These are phyloP conservation scores for Ophion obscuratus DNA, from an alignment of 2,888 invertebrate species.

Conservation along the genomic window DNA sequence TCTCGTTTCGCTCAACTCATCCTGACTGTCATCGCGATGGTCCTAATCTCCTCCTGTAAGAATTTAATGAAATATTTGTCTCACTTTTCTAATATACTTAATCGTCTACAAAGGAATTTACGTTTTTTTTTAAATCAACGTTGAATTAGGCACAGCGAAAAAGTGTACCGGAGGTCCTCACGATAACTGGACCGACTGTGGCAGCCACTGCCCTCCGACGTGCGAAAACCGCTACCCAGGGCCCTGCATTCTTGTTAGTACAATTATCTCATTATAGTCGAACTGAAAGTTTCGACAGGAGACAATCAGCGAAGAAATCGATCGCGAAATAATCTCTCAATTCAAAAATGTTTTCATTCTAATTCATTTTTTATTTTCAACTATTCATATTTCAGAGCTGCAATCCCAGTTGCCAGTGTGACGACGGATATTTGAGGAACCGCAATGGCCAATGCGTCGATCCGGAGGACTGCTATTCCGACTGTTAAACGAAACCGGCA, in stretches of 20 bases:
- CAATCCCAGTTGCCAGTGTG: slow-evolving; percentile 22
- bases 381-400: slow-evolving; percentile 33
- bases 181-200: slow-evolving; percentile 23
- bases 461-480: not conserved
- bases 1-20: slow-evolving; percentile 7
- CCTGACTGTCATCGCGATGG: not conserved
- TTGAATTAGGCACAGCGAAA: slow-evolving; percentile 10
- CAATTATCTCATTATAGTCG: not conserved
- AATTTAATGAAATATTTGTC: not conserved
- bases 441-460: slow-evolving; percentile 11
- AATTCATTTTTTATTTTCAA: not conserved
- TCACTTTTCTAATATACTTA: not conserved
- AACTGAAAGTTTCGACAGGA: not conserved
- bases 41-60: not conserved
- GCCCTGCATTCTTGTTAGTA: slow-evolving; percentile 14
- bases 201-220: slow-evolving; percentile 25
- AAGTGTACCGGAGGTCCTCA: slow-evolving; percentile 6
- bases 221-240: slow-evolving; percentile 16
- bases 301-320: not conserved
- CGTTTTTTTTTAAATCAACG: not conserved
- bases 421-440: not conserved
- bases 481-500: not conserved
- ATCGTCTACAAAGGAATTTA: not conserved
- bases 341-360: not conserved
- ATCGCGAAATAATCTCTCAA: not conserved